Evolutionary conservation across 2,113 vertebrate genomes (phyloP).

Genomic region (Bubo blakistoni): DNA sequence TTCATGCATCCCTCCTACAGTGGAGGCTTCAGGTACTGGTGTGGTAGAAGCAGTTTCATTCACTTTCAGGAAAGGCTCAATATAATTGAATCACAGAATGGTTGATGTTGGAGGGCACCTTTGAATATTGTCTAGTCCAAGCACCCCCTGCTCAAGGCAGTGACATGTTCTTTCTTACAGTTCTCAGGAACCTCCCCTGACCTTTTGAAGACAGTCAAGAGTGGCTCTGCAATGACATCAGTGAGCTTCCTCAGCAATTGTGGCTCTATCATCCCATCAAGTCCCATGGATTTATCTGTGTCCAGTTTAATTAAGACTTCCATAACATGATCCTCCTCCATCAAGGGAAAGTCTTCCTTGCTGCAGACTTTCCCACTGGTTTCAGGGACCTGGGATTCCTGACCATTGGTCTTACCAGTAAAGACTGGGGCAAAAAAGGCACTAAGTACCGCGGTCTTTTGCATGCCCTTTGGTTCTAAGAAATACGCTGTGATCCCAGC

Average conservation of each 20-base stretch:
- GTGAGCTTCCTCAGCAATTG: neutral
- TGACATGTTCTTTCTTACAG: too few relatives aligned
- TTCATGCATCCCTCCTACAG: neutral
- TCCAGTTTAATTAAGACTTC: neutral
- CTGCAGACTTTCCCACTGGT: neutral
- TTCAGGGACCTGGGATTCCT: neutral
- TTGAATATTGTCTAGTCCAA: neutral
- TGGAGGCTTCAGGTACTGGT: neutral
- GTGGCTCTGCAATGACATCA: neutral
- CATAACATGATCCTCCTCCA: neutral
- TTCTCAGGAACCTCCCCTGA: too few relatives aligned
- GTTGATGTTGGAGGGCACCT: neutral
- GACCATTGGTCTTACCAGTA: neutral
- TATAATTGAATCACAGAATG: neutral
- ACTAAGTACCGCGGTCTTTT: neutral
- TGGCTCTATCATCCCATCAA: neutral
- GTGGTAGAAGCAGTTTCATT: neutral
- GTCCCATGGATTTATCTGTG: neutral
- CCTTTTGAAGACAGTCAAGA: neutral
- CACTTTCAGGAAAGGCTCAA: neutral
- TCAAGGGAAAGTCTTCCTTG: neutral
- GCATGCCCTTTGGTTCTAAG: neutral
- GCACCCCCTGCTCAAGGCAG: neutral
- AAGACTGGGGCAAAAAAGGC: neutral
- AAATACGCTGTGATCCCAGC: fast-evolving